A percentile compares a stretch with the other conserved stretches of the same genome.
Conservation (phyloP, 2,113 vertebrate genomes). For the Pao palembangensis region DNA sequence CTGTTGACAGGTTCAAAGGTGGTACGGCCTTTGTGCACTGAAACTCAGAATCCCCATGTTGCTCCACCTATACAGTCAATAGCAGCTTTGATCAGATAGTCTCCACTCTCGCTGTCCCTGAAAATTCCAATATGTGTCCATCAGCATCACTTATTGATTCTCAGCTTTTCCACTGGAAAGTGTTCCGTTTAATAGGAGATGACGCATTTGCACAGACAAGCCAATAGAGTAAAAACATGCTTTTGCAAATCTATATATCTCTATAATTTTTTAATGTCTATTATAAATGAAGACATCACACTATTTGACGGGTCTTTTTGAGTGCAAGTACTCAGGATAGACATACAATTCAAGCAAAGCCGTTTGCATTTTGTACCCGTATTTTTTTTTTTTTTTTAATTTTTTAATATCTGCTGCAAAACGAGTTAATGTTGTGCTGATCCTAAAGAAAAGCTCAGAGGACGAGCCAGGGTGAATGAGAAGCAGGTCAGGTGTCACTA, state of each 20-base stretch:
- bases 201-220: background rate
- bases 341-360: background rate
- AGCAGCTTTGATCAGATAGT: slow-evolving; percentile 17
- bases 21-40: background rate
- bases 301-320: too few species aligned
- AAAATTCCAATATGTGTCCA: slow-evolving; percentile 20
- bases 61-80: slow-evolving; percentile 8
- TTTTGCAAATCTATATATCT: background rate
- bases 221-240: background rate
- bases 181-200: background rate
- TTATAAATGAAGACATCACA: too few species aligned
- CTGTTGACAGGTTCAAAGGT: background rate
- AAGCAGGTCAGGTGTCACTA: slow-evolving; percentile 31
- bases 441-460: slow-evolving; percentile 1
- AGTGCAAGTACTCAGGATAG: background rate
- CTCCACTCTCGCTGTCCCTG: background rate
- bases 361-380: background rate
- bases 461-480: slow-evolving; percentile 9
- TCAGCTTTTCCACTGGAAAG: background rate
- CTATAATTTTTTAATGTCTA: too few species aligned
- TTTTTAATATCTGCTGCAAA: background rate
- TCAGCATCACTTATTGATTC: slow-evolving; percentile 1
- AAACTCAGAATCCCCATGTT: slow-evolving; percentile 23
- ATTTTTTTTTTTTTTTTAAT: too few species aligned
- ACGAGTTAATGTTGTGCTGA: slow-evolving; percentile 9